Percentiles rank a stretch among this genome's conserved stretches.
Evolutionary conservation across 2,797 vertebrate species (phyloP).

Genomic region (Podargus strigoides): DNA sequence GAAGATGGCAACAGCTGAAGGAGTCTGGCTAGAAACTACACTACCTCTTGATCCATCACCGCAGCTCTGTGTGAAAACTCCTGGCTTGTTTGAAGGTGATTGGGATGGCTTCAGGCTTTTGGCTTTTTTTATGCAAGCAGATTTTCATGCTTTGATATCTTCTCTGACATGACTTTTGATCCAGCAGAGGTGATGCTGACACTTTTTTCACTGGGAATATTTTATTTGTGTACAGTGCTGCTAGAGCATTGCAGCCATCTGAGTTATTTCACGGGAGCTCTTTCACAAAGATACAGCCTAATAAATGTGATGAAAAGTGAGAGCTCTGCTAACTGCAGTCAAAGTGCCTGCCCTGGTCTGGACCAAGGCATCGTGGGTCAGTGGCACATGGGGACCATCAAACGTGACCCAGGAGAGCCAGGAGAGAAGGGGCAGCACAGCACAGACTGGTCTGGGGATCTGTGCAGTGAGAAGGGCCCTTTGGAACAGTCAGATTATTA

Average conservation of each 20-base stretch:
- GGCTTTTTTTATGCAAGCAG: slow-evolving; percentile 47
- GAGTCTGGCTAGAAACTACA: background rate
- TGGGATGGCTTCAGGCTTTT: slow-evolving; percentile 52
- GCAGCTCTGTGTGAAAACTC: background rate
- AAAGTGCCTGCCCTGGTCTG: background rate
- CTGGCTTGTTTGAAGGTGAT: background rate
- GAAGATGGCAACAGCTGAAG: slow-evolving; percentile 8
- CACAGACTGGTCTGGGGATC: background rate
- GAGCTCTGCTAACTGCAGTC: background rate
- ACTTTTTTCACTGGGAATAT: slow-evolving; percentile 43
- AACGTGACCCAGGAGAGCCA: accelerated
- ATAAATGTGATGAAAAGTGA: background rate
- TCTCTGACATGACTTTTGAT: slow-evolving; percentile 51
- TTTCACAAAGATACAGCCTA: background rate
- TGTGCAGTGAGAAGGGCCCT: background rate
- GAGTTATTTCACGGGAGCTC: background rate
- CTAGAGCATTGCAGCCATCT: background rate
- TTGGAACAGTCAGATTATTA: background rate
- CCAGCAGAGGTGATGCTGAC: slow-evolving; percentile 23
- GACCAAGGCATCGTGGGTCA: background rate
- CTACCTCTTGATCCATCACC: slow-evolving; percentile 1
- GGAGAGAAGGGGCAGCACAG: background rate
- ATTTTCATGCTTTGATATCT: slow-evolving; percentile 55
- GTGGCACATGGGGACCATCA: background rate
- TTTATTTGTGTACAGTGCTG: slow-evolving; percentile 9